Conservation (phyloP, 2,113 vertebrate species). For the Odocoileus hemionus region DNA sequence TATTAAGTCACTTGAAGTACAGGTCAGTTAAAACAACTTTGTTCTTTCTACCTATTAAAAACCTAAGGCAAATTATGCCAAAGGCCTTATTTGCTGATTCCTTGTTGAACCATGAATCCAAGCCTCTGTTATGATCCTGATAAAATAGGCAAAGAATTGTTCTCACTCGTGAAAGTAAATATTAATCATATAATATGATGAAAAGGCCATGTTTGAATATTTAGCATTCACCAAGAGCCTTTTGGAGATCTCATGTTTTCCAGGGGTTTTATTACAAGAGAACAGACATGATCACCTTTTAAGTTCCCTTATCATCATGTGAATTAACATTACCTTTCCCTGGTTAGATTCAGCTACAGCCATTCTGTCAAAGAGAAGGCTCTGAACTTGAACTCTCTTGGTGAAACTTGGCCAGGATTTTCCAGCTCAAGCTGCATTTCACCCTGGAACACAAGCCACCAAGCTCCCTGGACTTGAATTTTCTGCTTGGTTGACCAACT, state of each 20-base stretch:
- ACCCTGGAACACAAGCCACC: not conserved
- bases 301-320: not conserved
- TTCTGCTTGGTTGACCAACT: slow-evolving; percentile 68
- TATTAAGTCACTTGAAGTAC: not conserved
- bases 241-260: not conserved
- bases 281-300: not conserved
- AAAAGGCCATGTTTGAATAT: not conserved
- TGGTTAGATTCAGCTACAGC: not conserved
- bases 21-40: not conserved
- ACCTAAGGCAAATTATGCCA: not conserved
- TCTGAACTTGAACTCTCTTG: not conserved
- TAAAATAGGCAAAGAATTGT: not conserved
- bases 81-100: not conserved
- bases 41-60: not conserved
- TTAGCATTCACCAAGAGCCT: not conserved
- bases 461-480: not conserved
- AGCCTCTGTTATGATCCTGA: not conserved
- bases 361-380: not conserved
- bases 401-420: not conserved
- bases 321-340: not conserved
- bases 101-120: not conserved
- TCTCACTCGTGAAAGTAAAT: not conserved
- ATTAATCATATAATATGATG: not conserved
- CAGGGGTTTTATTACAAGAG: not conserved
- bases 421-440: slow-evolving; percentile 42